Base-by-base conservation (phyloP, 1,140 invertebrate species). In the Musca vetustissima region DNA sequence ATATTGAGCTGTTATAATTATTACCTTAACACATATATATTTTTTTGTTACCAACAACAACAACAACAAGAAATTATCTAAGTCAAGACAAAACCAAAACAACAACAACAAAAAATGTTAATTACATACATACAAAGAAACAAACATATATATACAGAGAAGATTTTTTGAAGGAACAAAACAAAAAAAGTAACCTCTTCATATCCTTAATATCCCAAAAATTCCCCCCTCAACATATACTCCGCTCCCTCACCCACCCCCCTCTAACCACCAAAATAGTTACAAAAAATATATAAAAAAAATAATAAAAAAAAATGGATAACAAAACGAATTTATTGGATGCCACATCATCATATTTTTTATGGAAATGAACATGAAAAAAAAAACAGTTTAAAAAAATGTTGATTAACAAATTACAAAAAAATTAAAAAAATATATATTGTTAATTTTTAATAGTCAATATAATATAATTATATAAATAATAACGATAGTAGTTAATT, bases 251-350 rank as follows among this genome's bases (percentile, higher is more conserved):
- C 21, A 24, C 22, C 53, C 15, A 36, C 57, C 22, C 25, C 57
- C 25, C 25, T 25, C n/a, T 28, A 19, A 19, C n/a, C 36, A 43
- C 36, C 36, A 43, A 74, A n/a, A 25, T 65, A 66, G 66, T 50
- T 49, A 68, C 32, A 66, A 72, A 66, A 65, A n/a, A 28, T 28
- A 28, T 3, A 4, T 28, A 28, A 3, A 57, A 73, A 67, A 64
- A 66, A 17, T 70, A 48, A 61, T 43, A 69, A 57, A 68, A 36
- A 69, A 67, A 70, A 48, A 71, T 72, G 74, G 76, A 69, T 64
- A 69, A 81, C 79, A 80, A 79, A 81, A 81, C 79, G 79, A 81
- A 81, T 81, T 81, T 81, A 81, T 81, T 81, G 79, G 79, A 81
- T 81, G 79, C 79, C 79, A 81, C 79, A 81, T 81, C 79, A 81